Evolutionary conservation across 1,140 invertebrate genomes (phyloP), one percentile per base, ranked within the genome.

Genomic region (Panagrolaimus sp.): DNA sequence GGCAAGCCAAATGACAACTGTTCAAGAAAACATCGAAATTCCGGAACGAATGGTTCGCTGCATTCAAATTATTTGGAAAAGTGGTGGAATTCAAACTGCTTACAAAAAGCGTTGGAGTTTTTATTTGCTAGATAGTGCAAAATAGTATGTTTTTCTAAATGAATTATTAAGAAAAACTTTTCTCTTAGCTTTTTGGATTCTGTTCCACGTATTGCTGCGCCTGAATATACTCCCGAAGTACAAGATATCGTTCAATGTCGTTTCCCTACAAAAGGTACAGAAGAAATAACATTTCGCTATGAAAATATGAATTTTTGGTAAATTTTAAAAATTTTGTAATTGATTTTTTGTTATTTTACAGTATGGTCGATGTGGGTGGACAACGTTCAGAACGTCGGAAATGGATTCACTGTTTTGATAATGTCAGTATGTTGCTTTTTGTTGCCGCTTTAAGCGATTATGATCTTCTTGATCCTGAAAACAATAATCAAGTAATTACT

Each of bases 201-300:
- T 5, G 27, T 63, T 63, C 11, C 11, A 1, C 27, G 62, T 31
- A 63, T 63, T 42, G 27, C 62, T 31, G 62, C 16, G 8, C 13
- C 31, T 16, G 27, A 20, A 11, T 57, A 57, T 27, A 13, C 11
- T 11, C 51, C 51, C 9, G 51, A 57, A 5, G 27, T 57, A 13
- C 51, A 57, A 27, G 51, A 57, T 27, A 57, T 57, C 5, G 20
- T 57, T 11, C 51, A 57, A 57, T 57, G 51, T 27, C 89, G 93
- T 88, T 92, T 93, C 77, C 92, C 92, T 74, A 95, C 92, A 43
- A 95, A 92, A 76, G 85, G 74, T n/a, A 95, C 95, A 84, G 92
- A 93, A 84, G 92, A 94, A 86, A 93, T 91, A 53, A 89, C 92
- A 77, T 93, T 93, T 83, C 89, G 88, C n/a, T 48, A 64, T 61